Evolutionary conservation across 1,140 invertebrate species (phyloP), one percentile per base, ranked within the genome.

Genomic region (Eumeta japonica): DNA sequence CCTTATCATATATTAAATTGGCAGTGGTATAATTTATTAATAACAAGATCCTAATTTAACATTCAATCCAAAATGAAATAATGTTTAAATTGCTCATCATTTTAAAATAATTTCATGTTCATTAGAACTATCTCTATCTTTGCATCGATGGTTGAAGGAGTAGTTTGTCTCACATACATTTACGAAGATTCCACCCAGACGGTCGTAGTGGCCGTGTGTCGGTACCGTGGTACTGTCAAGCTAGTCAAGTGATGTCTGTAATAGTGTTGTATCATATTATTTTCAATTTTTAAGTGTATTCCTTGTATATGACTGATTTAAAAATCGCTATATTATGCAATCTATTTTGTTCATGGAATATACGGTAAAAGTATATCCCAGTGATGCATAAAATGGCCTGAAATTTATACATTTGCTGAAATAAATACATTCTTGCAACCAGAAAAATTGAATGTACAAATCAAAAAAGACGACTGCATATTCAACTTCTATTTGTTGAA

Each of bases 181-280:
- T 46, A 41, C 53, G 48, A 50, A 57, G 29, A 51, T 55, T 54
- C 50, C 46, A 58, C 56, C 48, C 55, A 52, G 45, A 43, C 37
- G 55, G 52, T 55, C 53, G 51, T 52, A 43, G 49, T 50, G 54
- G 54, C 55, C 52, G 53, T 57, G 58, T 51, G 61, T 58, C 64
- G 61, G 58, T 70, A 64, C 60, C 57, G 55, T 58, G 53, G 64
- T 71, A 71, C 64, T 66, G 68, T 73, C 68, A 70, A 73, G 68
- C 71, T 64, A 73, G n/a, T n/a, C n/a, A 73, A 50, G 52, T 64
- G 62, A 60, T 58, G 48, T 58, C 62, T 58, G 52, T 66, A 63
- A 56, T 65, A 56, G 62, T 57, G 42, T 61, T 68, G 60, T 73
- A 68, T 61, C 46, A 58, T 70, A n/a, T n/a, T n/a, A 59, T 39